Percentiles rank a stretch among this genome's conserved stretches.
These are phyloP conservation scores for Oceanodroma leucorhoa DNA, from an alignment of 2,797 vertebrate species.

Conservation along the genomic window DNA sequence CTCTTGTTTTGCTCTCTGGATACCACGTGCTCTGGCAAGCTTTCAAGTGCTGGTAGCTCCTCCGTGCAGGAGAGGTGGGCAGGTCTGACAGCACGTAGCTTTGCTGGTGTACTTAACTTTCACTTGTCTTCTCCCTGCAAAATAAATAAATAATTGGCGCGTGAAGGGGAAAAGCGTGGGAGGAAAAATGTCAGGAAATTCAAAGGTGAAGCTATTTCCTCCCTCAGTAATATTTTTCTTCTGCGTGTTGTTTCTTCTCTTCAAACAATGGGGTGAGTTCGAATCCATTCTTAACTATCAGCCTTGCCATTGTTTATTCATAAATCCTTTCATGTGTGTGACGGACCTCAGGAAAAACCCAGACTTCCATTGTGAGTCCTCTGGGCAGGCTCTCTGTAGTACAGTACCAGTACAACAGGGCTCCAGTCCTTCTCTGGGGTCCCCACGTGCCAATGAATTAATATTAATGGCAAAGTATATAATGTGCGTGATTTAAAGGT, in stretches of 20 bases:
- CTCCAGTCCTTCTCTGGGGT: neutral
- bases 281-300: conserved; percentile 61
- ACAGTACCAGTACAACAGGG: neutral
- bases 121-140: conserved; percentile 51
- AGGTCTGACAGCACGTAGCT: conserved; percentile 38
- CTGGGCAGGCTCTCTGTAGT: neutral
- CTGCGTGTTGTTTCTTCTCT: conserved; percentile 49
- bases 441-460: neutral
- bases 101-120: conserved; percentile 44
- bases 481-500: neutral
- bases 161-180: conserved; percentile 69
- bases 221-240: conserved; percentile 58
- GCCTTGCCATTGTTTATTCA: conserved; percentile 61
- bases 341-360: conserved; percentile 48
- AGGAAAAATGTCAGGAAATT: conserved; percentile 76
- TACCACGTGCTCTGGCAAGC: neutral
- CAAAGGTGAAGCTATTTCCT: conserved; percentile 73
- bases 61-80: neutral
- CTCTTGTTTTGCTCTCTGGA: conserved; percentile 18
- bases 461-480: neutral
- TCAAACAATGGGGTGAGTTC: conserved; percentile 64
- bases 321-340: conserved; percentile 66
- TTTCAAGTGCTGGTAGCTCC: neutral
- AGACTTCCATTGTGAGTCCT: conserved; percentile 21
- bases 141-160: conserved; percentile 60